Percentiles rank a stretch among this genome's conserved stretches.
phyloP scores from a whole-genome alignment of 53 echinoderm and acorn worm genomes.

The Holothuria leucospilota region DNA sequence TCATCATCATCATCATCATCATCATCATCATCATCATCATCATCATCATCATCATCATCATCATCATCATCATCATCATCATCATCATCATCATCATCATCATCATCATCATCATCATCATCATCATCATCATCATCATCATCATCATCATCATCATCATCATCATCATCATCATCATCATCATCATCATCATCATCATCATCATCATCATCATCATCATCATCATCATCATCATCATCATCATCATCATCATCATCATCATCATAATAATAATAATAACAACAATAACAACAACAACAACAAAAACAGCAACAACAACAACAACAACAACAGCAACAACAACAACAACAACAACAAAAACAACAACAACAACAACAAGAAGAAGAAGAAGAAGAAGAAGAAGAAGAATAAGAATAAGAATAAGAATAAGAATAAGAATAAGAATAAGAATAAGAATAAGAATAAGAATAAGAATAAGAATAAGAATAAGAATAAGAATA shows the following conservation, averaged over 20 bases:
- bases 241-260: no score
- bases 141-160: neutral
- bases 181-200: neutral
- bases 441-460: no score
- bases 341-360: no score
- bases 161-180: neutral
- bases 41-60: neutral
- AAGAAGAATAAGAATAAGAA: no score
- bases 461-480: no score
- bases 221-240: neutral
- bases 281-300: no score
- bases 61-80: neutral
- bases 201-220: neutral
- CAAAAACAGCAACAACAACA: no score
- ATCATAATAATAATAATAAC: no score
- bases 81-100: neutral
- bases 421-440: no score
- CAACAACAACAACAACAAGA: slow-evolving; percentile 2
- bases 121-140: neutral
- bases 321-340: slow-evolving; percentile 4
- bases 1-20: no score
- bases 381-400: slow-evolving; percentile 9
- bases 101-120: neutral
- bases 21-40: no score
- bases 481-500: no score